Base-by-base conservation (phyloP, 2,888 invertebrate genomes). In the Oxytorus armatus region DNA sequence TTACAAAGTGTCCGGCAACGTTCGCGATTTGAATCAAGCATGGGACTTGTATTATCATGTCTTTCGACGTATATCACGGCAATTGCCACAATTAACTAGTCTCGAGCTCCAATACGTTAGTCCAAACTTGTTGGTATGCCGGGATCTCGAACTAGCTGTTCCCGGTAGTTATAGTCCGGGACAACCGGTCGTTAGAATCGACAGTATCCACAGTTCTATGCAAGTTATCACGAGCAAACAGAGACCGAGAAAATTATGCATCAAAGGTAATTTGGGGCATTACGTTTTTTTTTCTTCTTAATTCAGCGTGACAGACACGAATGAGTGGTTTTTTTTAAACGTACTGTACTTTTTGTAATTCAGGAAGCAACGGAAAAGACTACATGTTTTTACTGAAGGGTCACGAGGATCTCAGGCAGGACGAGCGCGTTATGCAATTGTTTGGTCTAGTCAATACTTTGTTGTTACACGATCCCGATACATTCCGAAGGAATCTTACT, bases 11-110 rank as follows among this genome's bases (percentile, higher is more conserved):
- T 96, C 98, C 0, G 95, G 96, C 0, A 96, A 96, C 85, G 95
- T 96, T 3, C 95, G 98, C 84, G 99, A 99, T 89, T 92, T 99
- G 83, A 98, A 98, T 91, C 98, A 98, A 90, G 99, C 99, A 1
- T 99, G 99, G 99, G 99, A 99, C 91, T 94, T 99, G 42, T 99
- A 99, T 93, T 99, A 99, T 93, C 98, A 98, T 91, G 99, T 99
- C 68, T 99, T 99, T 93, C 95, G 99, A 29, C 95, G 98, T 86
- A 99, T 99, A 90, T 97, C 98, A 18, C 95, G 98, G 18, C 99
- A 99, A 92, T 93, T 99, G 84, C 98, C 98, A 1, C 97, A 97
- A 90, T 92, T 98, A 47, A 98, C 98, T 3, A 97, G 97, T 1
- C 93, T 98, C 51, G 98, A 98, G 92, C 93, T 98, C 86, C 98